Conservation (phyloP, 2,888 invertebrate species). For the Drosophila subquinaria region DNA sequence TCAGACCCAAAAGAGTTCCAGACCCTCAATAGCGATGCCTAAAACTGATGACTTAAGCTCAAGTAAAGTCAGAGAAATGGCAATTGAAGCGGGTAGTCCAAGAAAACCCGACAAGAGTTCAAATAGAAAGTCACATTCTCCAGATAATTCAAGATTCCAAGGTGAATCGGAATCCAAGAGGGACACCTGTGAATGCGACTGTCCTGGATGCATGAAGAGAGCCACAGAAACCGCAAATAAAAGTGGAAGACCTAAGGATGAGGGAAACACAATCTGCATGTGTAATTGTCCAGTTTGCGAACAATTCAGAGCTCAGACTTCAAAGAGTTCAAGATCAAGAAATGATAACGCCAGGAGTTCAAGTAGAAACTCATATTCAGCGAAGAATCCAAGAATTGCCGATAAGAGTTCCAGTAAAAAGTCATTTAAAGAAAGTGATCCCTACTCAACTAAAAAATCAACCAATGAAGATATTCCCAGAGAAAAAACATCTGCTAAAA, state of each 20-base stretch:
- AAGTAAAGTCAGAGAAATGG: not conserved
- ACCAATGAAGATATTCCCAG: no score
- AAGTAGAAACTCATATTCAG: not conserved
- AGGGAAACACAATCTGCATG: not conserved
- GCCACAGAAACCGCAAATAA: not conserved
- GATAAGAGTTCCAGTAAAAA: not conserved
- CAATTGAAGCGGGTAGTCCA: not conserved
- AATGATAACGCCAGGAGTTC: not conserved
- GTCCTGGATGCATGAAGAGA: not conserved
- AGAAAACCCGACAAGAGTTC: not conserved
- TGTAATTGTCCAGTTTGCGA: not conserved
- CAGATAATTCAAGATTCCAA: not conserved
- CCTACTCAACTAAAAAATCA: not conserved
- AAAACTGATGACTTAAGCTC: no score
- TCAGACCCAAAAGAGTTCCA: no score
- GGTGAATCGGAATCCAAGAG: not conserved
- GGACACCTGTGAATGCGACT: slow-evolving; percentile 1
- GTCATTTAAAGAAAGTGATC: not conserved
- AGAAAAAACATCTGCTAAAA: not conserved
- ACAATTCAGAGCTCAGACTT: not conserved
- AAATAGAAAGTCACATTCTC: not conserved
- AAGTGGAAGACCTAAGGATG: not conserved
- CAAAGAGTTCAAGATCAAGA: not conserved
- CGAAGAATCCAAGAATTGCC: not conserved
- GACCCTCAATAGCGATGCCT: not conserved